Evolutionary conservation across 2,797 vertebrate genomes (phyloP), one percentile per base, ranked within the genome.

Genomic region (Benthosema pterotum): DNA sequence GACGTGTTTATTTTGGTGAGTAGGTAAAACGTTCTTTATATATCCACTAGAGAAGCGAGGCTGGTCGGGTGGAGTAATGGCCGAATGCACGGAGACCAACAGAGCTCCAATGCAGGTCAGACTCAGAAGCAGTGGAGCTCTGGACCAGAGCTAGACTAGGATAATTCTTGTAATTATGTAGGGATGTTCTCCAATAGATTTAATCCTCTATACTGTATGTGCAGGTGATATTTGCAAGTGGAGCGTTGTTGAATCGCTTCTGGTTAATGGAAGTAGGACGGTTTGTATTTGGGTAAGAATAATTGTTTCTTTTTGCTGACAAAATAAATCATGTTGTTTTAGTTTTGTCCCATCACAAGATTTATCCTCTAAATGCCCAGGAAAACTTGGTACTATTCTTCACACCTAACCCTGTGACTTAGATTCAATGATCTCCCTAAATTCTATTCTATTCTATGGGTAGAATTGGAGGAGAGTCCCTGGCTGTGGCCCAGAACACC

Each of bases 401-500:
- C 32, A 38, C 5, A 11, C 32, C 32, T 38, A 1, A 38, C 32
- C 8, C 8, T 9, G 32, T 38, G 7, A 38, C 8, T 2, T 2
- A 38, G 32, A 1, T 38, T 38, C 7, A 38, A 38, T 38, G 32
- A 38, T 38, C 32, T 38, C 5, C 7, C 28, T 32, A 32, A 32
- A n/a, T n/a, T n/a, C n/a, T n/a, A n/a, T n/a, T 32, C 5, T 32
- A 9, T 48, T 47, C 16, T 17, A 42, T 64, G 52, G n/a, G 3
- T 65, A 99, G 98, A 13, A 96, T 97, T 53, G 98, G 97, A 0
- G 98, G 98, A 0, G 98, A 99, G 78, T 99, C 97, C 12, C 75
- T 99, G 80, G 96, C 97, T 0, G 98, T 99, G 84, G 97, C 98
- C 2, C 97, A 99, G 77, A 99, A 99, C 83, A 97, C 97, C 0